Conservation (phyloP, 2,888 invertebrate species). For the Phymatocera aterrima region DNA sequence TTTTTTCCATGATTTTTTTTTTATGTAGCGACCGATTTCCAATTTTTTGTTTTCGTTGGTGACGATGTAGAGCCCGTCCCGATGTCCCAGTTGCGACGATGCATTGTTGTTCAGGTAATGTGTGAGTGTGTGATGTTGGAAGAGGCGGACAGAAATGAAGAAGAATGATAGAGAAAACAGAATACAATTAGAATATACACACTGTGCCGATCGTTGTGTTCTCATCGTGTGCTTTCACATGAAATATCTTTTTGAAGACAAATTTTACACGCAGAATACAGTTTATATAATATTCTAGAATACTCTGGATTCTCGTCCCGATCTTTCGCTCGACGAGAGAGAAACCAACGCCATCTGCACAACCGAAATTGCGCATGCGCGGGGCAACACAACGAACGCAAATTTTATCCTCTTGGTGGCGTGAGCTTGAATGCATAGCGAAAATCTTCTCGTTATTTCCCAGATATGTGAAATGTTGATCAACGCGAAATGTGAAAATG, state of each 20-base stretch:
- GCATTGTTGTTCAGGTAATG: constrained; percentile 61
- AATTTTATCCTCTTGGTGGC: neutral
- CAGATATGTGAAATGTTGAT: neutral
- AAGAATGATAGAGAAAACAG: constrained; percentile 66
- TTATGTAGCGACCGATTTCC: constrained; percentile 39
- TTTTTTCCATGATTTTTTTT: constrained; percentile 47
- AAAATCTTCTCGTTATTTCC: too few species aligned
- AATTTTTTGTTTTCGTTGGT: constrained; percentile 55
- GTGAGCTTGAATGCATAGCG: too few species aligned
- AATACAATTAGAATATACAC: constrained; percentile 68
- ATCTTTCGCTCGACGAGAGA: neutral
- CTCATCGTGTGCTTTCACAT: constrained; percentile 23
- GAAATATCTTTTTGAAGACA: neutral
- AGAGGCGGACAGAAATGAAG: constrained; percentile 68
- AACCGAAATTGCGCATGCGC: constrained; percentile 3
- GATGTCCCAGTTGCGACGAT: constrained; percentile 66
- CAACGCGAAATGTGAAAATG: neutral
- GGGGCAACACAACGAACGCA: neutral
- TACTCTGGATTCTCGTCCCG: neutral
- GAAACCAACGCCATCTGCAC: neutral
- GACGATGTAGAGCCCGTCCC: constrained; percentile 65
- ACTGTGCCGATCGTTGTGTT: constrained; percentile 37
- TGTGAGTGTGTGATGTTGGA: constrained; percentile 65
- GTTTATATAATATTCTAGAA: neutral
- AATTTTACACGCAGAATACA: neutral